phyloP scores from a whole-genome alignment of 1,140 invertebrate genomes.

The Holcopasites calliopsidis region DNA sequence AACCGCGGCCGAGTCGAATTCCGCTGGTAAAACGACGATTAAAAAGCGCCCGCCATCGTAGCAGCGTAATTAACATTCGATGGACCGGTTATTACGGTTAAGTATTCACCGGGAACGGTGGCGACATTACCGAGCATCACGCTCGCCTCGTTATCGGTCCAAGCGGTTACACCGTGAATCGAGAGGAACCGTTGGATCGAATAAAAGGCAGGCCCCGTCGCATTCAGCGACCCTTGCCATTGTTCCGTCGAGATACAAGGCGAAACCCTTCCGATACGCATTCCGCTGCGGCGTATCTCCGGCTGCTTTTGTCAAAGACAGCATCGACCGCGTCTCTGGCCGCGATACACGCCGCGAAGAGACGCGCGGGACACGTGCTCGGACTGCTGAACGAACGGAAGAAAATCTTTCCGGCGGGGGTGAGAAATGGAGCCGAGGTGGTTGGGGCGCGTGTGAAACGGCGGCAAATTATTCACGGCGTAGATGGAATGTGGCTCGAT shows the following conservation, averaged over 20 bases:
- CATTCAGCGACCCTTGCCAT: neutral
- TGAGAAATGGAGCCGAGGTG: neutral
- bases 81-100: conserved; percentile 9
- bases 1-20: neutral
- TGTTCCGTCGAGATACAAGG: conserved; percentile 2
- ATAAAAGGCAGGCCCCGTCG: neutral
- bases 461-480: neutral
- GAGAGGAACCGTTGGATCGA: neutral
- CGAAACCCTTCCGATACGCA: conserved; percentile 9
- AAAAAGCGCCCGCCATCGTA: neutral
- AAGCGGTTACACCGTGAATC: neutral
- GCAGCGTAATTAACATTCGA: conserved; percentile 22
- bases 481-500: neutral
- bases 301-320: neutral
- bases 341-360: neutral
- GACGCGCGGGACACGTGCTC: neutral
- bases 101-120: neutral
- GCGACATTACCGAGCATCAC: neutral
- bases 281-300: neutral
- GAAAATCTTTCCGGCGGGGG: neutral
- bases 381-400: neutral
- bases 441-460: neutral
- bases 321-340: neutral
- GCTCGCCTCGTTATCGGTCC: neutral
- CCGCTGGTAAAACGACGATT: conserved; percentile 4